phyloP scores from a whole-genome alignment of 2,888 invertebrate species.

The Acleris literana region DNA sequence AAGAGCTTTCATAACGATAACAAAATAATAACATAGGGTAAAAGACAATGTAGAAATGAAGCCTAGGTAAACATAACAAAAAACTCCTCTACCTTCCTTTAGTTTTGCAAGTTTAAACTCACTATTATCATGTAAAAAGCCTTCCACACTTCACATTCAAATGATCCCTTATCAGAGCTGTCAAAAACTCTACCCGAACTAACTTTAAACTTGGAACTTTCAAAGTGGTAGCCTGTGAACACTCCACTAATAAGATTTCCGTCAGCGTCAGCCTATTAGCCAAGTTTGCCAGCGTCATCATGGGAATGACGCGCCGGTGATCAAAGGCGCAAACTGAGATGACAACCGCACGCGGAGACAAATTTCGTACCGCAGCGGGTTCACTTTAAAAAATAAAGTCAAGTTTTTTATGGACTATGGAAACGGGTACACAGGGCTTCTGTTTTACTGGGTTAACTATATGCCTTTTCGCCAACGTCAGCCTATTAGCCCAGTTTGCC shows the following conservation, averaged over 20 bases:
- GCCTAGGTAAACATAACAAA: too few relatives aligned
- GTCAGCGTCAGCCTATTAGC: not conserved
- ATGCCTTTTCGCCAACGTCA: conserved; percentile 5
- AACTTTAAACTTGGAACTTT: not conserved
- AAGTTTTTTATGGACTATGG: too few relatives aligned
- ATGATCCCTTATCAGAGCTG: not conserved
- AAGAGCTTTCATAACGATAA: too few relatives aligned
- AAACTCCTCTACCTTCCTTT: too few relatives aligned
- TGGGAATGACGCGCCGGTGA: conserved; percentile 26
- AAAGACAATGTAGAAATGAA: too few relatives aligned
- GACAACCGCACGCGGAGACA: not conserved
- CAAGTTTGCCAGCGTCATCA: not conserved
- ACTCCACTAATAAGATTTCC: conserved; percentile 23
- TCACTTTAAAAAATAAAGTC: not conserved
- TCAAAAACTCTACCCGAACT: conserved; percentile 10
- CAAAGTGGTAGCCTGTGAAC: not conserved
- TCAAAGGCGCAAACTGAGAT: conserved; percentile 20
- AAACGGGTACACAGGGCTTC: too few relatives aligned
- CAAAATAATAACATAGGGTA: too few relatives aligned
- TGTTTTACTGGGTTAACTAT: too few relatives aligned
- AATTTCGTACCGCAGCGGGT: not conserved
- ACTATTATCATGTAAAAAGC: too few relatives aligned
- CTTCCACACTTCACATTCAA: too few relatives aligned
- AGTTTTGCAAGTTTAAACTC: too few relatives aligned
- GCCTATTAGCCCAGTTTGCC: not conserved